Conservation (phyloP, 2,888 invertebrate genomes). For the Caenorhabditis auriculariae region DNA sequence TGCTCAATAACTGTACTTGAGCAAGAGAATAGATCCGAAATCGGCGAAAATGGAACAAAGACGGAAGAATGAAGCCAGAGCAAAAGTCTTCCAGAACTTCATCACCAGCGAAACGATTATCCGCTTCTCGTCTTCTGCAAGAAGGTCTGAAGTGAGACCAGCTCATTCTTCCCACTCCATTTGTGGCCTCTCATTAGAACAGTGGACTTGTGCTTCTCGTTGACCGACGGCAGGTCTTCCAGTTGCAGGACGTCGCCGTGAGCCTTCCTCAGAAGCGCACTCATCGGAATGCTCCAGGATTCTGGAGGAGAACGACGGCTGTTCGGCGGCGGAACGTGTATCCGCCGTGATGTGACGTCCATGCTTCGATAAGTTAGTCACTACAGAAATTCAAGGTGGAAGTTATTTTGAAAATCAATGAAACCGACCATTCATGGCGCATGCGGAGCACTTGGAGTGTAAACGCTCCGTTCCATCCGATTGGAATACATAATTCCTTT, state of each 20-base stretch:
- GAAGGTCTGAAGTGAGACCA: background rate
- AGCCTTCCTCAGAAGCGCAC: constrained; percentile 10
- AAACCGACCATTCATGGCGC: constrained; percentile 22
- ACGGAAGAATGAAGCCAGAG: constrained; percentile 12
- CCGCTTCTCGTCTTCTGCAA: constrained; percentile 21
- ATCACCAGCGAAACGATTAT: constrained; percentile 18
- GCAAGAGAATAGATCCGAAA: constrained; percentile 18
- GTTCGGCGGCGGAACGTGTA: constrained; percentile 3
- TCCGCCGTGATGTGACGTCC: constrained; percentile 20
- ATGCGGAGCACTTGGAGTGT: too few relatives aligned
- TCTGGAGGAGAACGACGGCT: constrained; percentile 8
- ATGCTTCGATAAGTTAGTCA: constrained; percentile 19
- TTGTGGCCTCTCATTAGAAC: constrained; percentile 22
- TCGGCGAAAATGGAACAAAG: constrained; percentile 18
- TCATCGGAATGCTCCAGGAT: constrained; percentile 15
- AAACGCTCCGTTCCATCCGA: too few relatives aligned
- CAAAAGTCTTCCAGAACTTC: constrained; percentile 27
- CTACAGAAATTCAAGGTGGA: constrained; percentile 5
- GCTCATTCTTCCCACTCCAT: constrained; percentile 12
- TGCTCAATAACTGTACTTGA: too few relatives aligned
- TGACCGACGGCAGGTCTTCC: constrained; percentile 15
- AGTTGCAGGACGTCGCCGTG: constrained; percentile 10
- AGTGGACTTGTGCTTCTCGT: constrained; percentile 9
- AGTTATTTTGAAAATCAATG: background rate
- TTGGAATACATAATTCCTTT: too few relatives aligned